phyloP scores from a whole-genome alignment of 1,140 invertebrate genomes.

The Phymastichus coffea region DNA sequence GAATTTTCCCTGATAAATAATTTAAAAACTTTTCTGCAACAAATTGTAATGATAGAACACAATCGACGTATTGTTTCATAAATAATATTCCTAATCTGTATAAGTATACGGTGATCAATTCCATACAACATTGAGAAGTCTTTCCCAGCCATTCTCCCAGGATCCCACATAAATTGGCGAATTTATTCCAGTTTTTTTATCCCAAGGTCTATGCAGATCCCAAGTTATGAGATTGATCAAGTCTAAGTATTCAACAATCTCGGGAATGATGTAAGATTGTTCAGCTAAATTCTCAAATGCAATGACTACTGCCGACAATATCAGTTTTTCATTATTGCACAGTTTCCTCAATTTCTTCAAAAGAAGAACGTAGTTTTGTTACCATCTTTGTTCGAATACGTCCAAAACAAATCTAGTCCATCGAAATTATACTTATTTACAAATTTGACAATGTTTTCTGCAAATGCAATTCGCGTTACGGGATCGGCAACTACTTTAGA shows the following conservation, averaged over 20 bases:
- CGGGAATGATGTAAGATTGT: conserved; percentile 60
- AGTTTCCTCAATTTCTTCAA: conserved; percentile 56
- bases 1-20: neutral
- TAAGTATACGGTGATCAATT: neutral
- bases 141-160: conserved; percentile 49
- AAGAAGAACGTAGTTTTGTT: conserved; percentile 55
- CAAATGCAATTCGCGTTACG: conserved; percentile 58
- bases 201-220: conserved; percentile 69
- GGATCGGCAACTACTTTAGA: conserved; percentile 60
- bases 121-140: conserved; percentile 54
- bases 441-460: conserved; percentile 61
- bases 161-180: conserved; percentile 60
- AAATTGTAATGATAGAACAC: no score
- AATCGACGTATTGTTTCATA: no score
- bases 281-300: conserved; percentile 50
- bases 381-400: conserved; percentile 72
- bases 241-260: conserved; percentile 59
- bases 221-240: conserved; percentile 72
- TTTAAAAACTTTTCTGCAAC: no score
- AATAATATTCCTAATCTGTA: no score
- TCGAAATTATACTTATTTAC: conserved; percentile 70
- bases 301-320: conserved; percentile 58
- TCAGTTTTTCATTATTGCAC: conserved; percentile 45
- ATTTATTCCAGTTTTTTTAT: conserved; percentile 61
- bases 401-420: conserved; percentile 82